Percentiles rank a stretch among this genome's conserved stretches.
Evolutionary conservation across 2,113 vertebrate genomes (phyloP).

Genomic region (Morphnarchus princeps): DNA sequence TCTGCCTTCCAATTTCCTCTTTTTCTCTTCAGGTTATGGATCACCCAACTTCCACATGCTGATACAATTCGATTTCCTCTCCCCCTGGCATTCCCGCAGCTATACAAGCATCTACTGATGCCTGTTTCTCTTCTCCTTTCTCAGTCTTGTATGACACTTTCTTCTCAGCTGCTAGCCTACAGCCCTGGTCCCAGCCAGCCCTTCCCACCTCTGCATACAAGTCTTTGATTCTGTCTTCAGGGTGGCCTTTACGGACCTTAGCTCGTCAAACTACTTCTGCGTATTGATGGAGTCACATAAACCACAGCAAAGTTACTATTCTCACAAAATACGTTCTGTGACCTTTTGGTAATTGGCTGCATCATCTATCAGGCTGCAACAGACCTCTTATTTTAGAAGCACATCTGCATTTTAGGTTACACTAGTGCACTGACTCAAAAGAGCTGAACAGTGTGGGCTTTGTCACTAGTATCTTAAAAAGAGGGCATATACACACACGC

Average conservation of each 20-base stretch:
- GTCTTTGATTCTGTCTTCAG: background rate
- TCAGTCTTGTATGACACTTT: background rate
- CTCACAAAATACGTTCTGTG: background rate
- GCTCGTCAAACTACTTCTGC: background rate
- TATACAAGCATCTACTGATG: background rate
- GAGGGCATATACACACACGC: background rate
- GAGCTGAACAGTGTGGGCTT: background rate
- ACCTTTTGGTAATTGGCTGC: background rate
- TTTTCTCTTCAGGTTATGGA: background rate
- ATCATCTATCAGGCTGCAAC: background rate
- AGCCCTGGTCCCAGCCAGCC: background rate
- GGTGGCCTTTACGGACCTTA: background rate
- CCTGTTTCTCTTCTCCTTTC: background rate
- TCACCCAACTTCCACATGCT: background rate
- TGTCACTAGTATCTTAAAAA: background rate
- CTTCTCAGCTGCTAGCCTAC: background rate
- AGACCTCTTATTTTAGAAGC: background rate
- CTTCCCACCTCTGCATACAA: background rate
- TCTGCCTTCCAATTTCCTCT: background rate
- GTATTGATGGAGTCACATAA: background rate
- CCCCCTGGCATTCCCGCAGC: background rate
- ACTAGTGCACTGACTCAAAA: background rate
- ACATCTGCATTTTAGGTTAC: background rate
- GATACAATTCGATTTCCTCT: background rate
- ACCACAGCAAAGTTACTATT: background rate